Evolutionary conservation across 2,797 vertebrate species (phyloP), one percentile per base, ranked within the genome.

Genomic region (Synaphobranchus kaupii): DNA sequence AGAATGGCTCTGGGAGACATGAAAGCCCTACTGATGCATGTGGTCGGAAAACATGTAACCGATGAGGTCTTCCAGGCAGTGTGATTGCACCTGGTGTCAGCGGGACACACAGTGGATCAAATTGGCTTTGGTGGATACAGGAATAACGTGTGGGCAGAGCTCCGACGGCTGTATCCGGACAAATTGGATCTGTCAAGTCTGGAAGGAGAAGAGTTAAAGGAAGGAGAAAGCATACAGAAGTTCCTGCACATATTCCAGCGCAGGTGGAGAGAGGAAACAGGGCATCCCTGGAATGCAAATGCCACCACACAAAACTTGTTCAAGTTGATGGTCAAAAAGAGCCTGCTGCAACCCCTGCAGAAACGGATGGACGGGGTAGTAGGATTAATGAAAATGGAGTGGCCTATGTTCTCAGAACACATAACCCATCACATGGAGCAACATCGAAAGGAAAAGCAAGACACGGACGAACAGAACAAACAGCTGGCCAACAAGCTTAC

Each of bases 221-320:
- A 50, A 15, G 47, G 80, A 9, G 80, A 82, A 1, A 82, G 48
- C 39, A 22, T 82, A 47, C 80, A 50, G 47, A 52, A 82, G 22
- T 82, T 82, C 10, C 66, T 80, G 20, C 73, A 80, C 28, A 28
- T 20, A 7, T 80, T 86, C 8, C 31, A 80, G 8, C 71, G 20
- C 7, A 78, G 47, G 80, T 86, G 85, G 85, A 86, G 56, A 34
- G 85, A 78, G 6, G 68, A 88, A 39, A 81, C 83, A 48, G 68
- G 82, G 9, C 13, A 71, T 0, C 6, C 86, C 0, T 85, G 56
- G 76, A 82, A 88, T 0, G 5, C 10, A 1, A 85, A 85, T 4
- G 6, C 2, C 1, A 82, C 48, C 6, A 82, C 12, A 86, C 7
- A 71, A 9, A 71, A 71, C 12, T 3, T 71, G n/a, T 71, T 71